Conservation (phyloP, 92 coral and sea anemone species). For the Chrysogorgia sp. region DNA sequence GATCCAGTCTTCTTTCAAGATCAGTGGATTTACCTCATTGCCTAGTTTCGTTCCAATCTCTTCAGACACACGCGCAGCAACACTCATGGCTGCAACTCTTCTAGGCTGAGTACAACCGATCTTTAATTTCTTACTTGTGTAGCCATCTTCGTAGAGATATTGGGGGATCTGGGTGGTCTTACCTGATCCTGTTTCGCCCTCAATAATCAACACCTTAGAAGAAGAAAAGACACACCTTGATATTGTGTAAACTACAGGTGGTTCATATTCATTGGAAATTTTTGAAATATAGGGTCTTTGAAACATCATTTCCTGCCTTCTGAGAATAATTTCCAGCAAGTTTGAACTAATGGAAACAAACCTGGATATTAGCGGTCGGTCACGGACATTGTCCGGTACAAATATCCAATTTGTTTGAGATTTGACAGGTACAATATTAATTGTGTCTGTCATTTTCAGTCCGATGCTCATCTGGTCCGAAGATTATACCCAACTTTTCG, state of each 20-base stretch:
- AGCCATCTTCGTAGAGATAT: conserved; percentile 96
- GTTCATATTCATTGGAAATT: too few relatives aligned
- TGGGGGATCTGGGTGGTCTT: conserved; percentile 98
- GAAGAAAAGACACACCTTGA: not conserved
- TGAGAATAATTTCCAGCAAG: too few relatives aligned
- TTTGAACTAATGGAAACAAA: too few relatives aligned
- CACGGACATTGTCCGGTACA: too few relatives aligned
- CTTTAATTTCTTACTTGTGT: conserved; percentile 82
- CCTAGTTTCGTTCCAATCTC: conserved; percentile 99
- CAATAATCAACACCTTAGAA: conserved; percentile 81
- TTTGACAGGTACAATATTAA: too few relatives aligned
- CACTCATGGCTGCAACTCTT: conserved; percentile 99
- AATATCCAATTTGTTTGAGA: too few relatives aligned
- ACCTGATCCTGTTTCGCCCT: conserved; percentile 98
- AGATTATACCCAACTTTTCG: too few relatives aligned
- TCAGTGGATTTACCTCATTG: conserved; percentile 69
- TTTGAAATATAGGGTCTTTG: too few relatives aligned
- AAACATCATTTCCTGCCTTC: too few relatives aligned
- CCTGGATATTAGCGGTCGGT: too few relatives aligned
- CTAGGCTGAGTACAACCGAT: conserved; percentile 99
- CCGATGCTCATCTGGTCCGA: too few relatives aligned
- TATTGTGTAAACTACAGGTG: not conserved
- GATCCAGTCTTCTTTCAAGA: not conserved
- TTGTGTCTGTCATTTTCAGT: too few relatives aligned
- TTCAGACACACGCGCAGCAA: conserved; percentile 98